Conservation (phyloP, 2,113 vertebrate species). For the Montifringilla adamsi region DNA sequence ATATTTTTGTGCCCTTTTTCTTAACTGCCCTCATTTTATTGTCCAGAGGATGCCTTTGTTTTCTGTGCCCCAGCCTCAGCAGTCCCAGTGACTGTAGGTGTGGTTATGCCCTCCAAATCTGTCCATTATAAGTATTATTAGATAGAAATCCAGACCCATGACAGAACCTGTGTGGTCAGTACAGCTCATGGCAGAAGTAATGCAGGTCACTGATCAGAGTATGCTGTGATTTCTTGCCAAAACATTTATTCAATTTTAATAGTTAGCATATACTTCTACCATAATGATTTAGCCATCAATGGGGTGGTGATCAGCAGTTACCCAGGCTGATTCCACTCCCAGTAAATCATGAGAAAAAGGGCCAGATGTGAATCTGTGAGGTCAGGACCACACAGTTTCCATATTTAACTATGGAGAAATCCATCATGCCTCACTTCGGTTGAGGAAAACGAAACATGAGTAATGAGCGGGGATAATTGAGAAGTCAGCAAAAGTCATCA, state of each 20-base stretch:
- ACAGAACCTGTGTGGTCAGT: background rate
- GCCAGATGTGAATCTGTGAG: background rate
- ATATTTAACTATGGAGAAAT: background rate
- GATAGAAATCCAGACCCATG: background rate
- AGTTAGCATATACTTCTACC: background rate
- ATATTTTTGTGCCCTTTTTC: background rate
- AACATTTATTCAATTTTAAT: background rate
- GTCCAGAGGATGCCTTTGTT: background rate
- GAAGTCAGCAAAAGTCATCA: background rate
- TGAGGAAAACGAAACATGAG: background rate
- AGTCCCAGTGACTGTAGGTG: background rate
- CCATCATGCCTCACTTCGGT: background rate
- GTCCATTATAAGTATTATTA: background rate
- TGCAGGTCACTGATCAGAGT: background rate
- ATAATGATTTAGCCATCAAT: no score
- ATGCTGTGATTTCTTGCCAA: background rate
- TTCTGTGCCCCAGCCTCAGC: background rate
- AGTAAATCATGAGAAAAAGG: background rate
- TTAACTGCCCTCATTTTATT: background rate
- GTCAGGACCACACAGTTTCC: background rate
- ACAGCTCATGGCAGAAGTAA: background rate
- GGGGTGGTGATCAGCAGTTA: background rate
- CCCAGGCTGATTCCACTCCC: background rate
- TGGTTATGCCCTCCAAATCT: background rate
- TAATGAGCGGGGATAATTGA: background rate